Conservation (phyloP, 1,140 invertebrate species). For the Doryteuthis pealeii region DNA sequence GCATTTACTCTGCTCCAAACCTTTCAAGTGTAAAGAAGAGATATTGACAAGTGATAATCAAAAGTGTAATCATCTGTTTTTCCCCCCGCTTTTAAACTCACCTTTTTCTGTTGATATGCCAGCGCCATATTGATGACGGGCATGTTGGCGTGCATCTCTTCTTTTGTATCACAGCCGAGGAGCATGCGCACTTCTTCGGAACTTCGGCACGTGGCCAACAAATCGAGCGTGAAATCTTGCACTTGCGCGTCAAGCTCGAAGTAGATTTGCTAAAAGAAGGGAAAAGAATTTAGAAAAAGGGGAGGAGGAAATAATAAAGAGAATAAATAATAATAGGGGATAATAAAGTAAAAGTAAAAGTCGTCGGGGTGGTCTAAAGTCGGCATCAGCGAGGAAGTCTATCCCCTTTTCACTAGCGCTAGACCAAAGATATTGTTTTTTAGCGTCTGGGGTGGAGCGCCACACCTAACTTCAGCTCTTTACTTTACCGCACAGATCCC, state of each 20-base stretch:
- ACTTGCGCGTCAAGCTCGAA: slow-evolving; percentile 76
- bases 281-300: background rate
- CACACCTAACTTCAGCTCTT: no score
- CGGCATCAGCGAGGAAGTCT: no score
- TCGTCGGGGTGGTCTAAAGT: no score
- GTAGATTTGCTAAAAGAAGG: slow-evolving; percentile 37
- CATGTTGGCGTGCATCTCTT: slow-evolving; percentile 20
- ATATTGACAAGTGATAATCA: no score
- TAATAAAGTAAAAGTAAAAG: slow-evolving; percentile 14
- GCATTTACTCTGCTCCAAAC: no score
- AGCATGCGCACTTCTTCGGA: slow-evolving; percentile 87
- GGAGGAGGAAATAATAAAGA: slow-evolving; percentile 7
- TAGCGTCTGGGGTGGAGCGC: no score
- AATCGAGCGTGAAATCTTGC: slow-evolving; percentile 79
- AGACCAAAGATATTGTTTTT: no score
- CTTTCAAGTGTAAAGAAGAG: no score
- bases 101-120: slow-evolving; percentile 93
- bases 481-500: no score
- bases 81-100: no score
- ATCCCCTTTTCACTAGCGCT: no score
- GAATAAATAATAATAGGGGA: background rate
- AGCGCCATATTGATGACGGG: slow-evolving; percentile 89
- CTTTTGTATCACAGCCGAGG: slow-evolving; percentile 68
- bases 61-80: no score
- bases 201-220: slow-evolving; percentile 85